These are phyloP conservation scores for Esox lucius DNA, from an alignment of 2,797 vertebrate species.

Conservation along the genomic window DNA sequence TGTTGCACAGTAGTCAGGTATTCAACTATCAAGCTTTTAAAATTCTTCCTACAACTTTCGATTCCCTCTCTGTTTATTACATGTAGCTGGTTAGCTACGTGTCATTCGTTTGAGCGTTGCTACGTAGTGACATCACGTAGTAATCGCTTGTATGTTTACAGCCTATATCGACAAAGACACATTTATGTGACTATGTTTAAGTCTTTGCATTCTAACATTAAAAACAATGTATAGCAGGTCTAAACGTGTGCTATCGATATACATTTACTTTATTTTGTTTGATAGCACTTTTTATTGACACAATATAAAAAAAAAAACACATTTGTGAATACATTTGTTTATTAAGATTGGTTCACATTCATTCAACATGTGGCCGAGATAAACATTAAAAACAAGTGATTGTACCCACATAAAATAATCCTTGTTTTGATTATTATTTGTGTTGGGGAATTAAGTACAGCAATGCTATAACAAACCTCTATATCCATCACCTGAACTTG, in stretches of 20 bases:
- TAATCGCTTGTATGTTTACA: not conserved
- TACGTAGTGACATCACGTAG: constrained; percentile 52
- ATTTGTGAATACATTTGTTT: constrained; percentile 54
- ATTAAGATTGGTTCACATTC: constrained; percentile 52
- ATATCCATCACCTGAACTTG: not conserved
- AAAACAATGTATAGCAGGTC: too few species aligned
- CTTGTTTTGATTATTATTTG: not conserved
- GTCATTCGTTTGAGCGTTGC: constrained; percentile 47
- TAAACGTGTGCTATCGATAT: not conserved
- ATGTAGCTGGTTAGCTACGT: constrained; percentile 52
- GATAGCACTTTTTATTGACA: constrained; percentile 38
- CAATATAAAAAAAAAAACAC: constrained; percentile 49
- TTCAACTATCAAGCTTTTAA: not conserved
- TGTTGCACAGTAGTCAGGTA: not conserved
- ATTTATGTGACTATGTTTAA: too few species aligned
- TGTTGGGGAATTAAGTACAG: not conserved
- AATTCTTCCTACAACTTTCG: not conserved
- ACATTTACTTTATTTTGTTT: constrained; percentile 43
- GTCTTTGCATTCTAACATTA: too few species aligned
- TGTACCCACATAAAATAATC: constrained; percentile 22
- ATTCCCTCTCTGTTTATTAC: constrained; percentile 36
- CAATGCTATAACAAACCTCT: not conserved
- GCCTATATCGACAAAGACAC: too few species aligned
- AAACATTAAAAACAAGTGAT: constrained; percentile 49
- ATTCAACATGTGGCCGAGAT: constrained; percentile 50